Evolutionary conservation across 2,888 invertebrate genomes (phyloP), one percentile per base, ranked within the genome.

Genomic region (Aporophyla nigra): DNA sequence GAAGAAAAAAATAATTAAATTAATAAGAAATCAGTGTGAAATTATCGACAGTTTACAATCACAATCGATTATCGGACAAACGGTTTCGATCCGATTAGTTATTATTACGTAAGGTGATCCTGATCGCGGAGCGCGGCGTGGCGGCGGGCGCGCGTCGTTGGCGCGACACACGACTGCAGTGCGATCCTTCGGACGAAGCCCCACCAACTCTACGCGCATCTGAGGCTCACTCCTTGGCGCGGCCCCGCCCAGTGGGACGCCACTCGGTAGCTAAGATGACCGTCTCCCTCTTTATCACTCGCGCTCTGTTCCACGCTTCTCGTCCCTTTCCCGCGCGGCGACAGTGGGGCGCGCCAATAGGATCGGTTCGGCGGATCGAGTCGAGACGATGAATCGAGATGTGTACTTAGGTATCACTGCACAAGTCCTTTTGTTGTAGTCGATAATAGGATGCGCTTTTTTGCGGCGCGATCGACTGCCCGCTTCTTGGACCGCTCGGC

Each of bases 141-240:
- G 88, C 91, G 93, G 93, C 96, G 95, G 89, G 94, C 95, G 96
- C 95, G 94, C 95, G 96, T 92, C 91, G 93, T 88, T 88, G 92
- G 93, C 94, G 95, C 96, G 94, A 92, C 95, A 92, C 94, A 95
- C 97, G 97, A 96, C 96, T 96, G 96, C 96, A 96, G 95, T 97
- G 97, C 96, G 96, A 95, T 96, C 97, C 95, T 96, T 96, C 96
- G 96, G 93, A 92, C 95, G 95, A 94, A 95, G 94, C 97, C 97
- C 97, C 97, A 97, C 97, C 97, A 97, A 95, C 97, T 95, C 97
- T 95, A 94, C 96, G 97, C 97, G 97, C 97, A 97, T 97, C 97
- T 96, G 95, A 97, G 97, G 96, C 96, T 96, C 96, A 93, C 96
- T 96, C 95, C 95, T 95, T 95, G 93, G 94, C 95, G 93, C 95